Evolutionary conservation across 2,888 invertebrate species (phyloP), one percentile per base, ranked within the genome.

Genomic region (Argynnis bischoffii): DNA sequence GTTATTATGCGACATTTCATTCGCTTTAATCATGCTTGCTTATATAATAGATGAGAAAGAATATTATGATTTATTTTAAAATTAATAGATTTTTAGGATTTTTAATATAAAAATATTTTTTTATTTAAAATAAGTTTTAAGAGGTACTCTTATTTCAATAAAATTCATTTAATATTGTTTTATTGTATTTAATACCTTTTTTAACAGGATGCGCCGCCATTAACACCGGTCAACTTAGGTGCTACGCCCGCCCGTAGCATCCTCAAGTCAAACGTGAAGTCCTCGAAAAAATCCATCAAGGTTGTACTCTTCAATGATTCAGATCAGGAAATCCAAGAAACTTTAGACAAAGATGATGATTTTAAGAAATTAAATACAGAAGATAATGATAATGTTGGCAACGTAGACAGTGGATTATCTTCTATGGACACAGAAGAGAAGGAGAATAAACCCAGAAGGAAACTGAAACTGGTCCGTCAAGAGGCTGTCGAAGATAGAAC

Each of bases 241-340:
- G 88, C 88, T 0, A 91, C 91, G 0, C 91, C 92, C 0, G 88
- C 83, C 0, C 84, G 88, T 1, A 91, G 92, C 70, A 91, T 92
- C 51, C 82, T 92, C 3, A 92, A 92, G 1, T 76, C 78, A 0
- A 74, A 71, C 2, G 78, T 72, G 11, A 83, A 81, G 71, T 74
- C 82, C 0, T 72, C 70, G n/a, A 84, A 83, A 18, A 89, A 88
- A 64, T 85, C 87, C 1, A 81, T 86, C 41, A 90, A 90, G 77
- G 76, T 86, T 0, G 90, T 91, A 0, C 78, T 90, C 0, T 91
- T 92, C 69, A 76, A 86, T 60, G 74, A 82, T 5, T 77, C 80
- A 0, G 84, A 86, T 59, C 13, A 50, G 68, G 76, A 14, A 69
- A 69, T 56, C 5, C 59, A 41, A 55, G 61, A 41, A 55, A 15